These are phyloP conservation scores for Bembecia ichneumoniformis DNA, from an alignment of 2,888 invertebrate species.

Conservation along the genomic window DNA sequence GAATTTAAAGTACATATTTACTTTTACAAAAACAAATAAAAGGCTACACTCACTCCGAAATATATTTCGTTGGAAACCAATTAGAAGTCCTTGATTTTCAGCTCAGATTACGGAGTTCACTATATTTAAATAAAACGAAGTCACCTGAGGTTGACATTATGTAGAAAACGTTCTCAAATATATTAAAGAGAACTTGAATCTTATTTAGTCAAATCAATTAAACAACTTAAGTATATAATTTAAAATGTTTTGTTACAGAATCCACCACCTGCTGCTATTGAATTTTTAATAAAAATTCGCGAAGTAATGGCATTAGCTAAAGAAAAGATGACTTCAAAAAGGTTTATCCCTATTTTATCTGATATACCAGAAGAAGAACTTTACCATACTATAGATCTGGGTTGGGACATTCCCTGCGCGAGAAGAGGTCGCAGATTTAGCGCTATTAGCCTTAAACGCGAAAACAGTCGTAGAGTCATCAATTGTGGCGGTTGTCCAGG, in stretches of 20 bases:
- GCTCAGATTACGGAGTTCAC: too few relatives aligned
- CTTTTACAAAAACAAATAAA: not conserved
- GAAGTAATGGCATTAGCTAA: constrained; percentile 92
- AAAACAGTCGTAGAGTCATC: constrained; percentile 71
- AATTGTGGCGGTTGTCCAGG: constrained; percentile 79
- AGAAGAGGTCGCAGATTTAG: constrained; percentile 69
- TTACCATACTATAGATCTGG: constrained; percentile 59
- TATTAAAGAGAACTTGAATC: too few relatives aligned
- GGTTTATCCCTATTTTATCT: constrained; percentile 82
- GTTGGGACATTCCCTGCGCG: constrained; percentile 62
- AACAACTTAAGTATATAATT: not conserved
- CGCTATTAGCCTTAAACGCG: constrained; percentile 73
- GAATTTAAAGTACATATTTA: not conserved
- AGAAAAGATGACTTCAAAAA: constrained; percentile 86
- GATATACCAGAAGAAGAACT: constrained; percentile 86
- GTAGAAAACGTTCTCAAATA: too few relatives aligned
- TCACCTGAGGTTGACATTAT: too few relatives aligned
- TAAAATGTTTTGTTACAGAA: constrained; percentile 68
- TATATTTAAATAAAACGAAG: too few relatives aligned
- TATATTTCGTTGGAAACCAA: too few relatives aligned
- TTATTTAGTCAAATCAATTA: too few relatives aligned
- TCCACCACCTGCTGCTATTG: constrained; percentile 91
- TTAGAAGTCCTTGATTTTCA: too few relatives aligned
- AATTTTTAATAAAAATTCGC: constrained; percentile 89
- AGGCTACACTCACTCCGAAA: too few relatives aligned